phyloP scores from a whole-genome alignment of 2,113 vertebrate species.

The Poeciliopsis occidentalis region DNA sequence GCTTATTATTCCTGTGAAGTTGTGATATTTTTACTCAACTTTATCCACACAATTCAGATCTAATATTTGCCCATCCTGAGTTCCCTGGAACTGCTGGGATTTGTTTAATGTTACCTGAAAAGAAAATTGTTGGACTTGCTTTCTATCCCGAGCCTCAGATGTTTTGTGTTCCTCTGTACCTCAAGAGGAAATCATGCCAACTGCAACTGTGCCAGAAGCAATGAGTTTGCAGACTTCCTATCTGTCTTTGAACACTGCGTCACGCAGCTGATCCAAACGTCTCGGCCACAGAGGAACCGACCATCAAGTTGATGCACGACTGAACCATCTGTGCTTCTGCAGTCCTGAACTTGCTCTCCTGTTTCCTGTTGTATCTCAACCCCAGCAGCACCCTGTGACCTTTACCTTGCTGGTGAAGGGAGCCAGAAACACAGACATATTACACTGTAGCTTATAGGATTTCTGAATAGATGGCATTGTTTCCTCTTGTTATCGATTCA shows the following conservation, averaged over 20 bases:
- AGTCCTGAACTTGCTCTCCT: conserved; percentile 39
- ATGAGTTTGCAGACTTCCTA: conserved; percentile 11
- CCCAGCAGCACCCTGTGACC: conserved; percentile 42
- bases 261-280: conserved; percentile 16
- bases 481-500: conserved; percentile 22
- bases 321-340: conserved; percentile 38
- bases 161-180: no score
- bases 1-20: no score
- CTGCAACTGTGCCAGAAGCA: conserved; percentile 3
- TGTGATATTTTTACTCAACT: no score
- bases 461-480: neutral
- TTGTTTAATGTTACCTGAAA: neutral
- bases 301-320: conserved; percentile 66
- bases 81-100: neutral
- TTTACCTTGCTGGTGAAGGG: conserved; percentile 17
- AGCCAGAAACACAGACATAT: conserved; percentile 8
- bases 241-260: neutral
- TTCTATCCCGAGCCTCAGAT: no score
- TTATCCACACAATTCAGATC: no score
- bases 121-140: no score
- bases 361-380: conserved; percentile 3
- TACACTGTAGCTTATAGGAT: neutral
- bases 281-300: conserved; percentile 45
- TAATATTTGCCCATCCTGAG: no score
- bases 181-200: conserved; percentile 6